Base-by-base conservation (phyloP, 2,797 vertebrate species). In the Vespertilio murinus region DNA sequence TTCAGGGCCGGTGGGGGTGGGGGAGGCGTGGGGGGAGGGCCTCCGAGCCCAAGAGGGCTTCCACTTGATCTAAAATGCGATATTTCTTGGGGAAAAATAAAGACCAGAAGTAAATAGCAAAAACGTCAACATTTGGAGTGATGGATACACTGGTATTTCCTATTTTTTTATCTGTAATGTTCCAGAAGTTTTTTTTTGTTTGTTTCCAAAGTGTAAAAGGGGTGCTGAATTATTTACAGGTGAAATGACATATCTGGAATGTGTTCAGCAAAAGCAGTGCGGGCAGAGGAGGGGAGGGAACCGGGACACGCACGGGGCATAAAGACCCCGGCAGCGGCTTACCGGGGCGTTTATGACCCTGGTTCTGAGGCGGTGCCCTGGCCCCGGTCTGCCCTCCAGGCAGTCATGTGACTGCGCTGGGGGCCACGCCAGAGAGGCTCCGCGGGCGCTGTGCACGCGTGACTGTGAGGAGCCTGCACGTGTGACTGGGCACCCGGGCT, bases 321-420 rank as follows among this genome's bases (percentile, higher is more conserved):
- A 9, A 20, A 6, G 42, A 4, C 20, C 9, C 54, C 14, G 3
- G 30, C 71, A 16, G 18, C 18, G 13, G 47, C 73, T 38, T 3
- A 2, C 25, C 33, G 78, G 8, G 2, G 42, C 20, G 0, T 2
- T 3, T 2, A 1, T 20, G 35, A 9, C 8, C 52, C 6, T 8
- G 2, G 5, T 35, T 45, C 40, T 1, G 22, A 30, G 8, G 17
- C 3, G 2, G 38, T 42, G 14, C 11, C 16, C 33, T 0, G 28
- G 42, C 40, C 64, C 42, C 1, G 42, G 54, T 12, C 30, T 52
- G n/a, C 20, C 30, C 40, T 1, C 1, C 3, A 78, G 52, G 54
- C 54, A 2, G 8, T 47, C 30, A 6, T 35, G 54, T 14, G 54
- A 18, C 59, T 2, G 4, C 23, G 13, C 49, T 16, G 8, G 33